Conservation (phyloP, 2,888 invertebrate species). For the Neelides folsomi region DNA sequence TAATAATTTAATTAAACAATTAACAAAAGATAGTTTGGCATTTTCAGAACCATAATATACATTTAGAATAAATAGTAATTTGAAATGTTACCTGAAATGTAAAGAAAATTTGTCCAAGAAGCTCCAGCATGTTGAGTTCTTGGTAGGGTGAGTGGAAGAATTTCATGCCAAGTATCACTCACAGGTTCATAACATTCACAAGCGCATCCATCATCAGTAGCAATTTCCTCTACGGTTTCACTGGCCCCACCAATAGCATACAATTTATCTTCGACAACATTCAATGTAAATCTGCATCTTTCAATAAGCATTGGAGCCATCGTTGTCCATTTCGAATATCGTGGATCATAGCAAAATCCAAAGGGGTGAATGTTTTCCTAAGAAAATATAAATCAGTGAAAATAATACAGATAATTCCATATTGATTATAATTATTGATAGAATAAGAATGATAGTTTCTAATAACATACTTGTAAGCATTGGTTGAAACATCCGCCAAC, state of each 20-base stretch:
- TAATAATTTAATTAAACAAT: slow-evolving; percentile 7
- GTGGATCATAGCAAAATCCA: slow-evolving; percentile 53
- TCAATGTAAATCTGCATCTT: slow-evolving; percentile 52
- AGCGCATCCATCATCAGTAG: slow-evolving; percentile 38
- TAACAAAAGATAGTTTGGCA: neutral
- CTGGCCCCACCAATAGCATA: slow-evolving; percentile 54
- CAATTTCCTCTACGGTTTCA: slow-evolving; percentile 43
- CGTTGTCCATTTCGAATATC: slow-evolving; percentile 51
- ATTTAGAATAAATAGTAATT: neutral
- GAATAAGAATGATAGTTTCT: neutral
- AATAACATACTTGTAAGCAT: slow-evolving; percentile 32
- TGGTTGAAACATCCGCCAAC: slow-evolving; percentile 61
- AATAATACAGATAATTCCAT: neutral
- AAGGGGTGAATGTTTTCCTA: slow-evolving; percentile 59
- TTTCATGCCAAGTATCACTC: slow-evolving; percentile 47
- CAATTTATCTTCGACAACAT: slow-evolving; percentile 42
- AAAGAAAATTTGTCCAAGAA: slow-evolving; percentile 37
- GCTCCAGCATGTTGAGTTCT: slow-evolving; percentile 50
- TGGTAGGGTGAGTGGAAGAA: slow-evolving; percentile 45
- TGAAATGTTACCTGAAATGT: slow-evolving; percentile 35
- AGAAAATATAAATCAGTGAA: neutral
- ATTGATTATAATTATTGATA: neutral
- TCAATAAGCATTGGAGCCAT: slow-evolving; percentile 54
- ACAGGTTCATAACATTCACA: slow-evolving; percentile 50
- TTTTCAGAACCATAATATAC: neutral